These are phyloP conservation scores for Dynastes maya DNA, from an alignment of 2,888 invertebrate species.

Conservation along the genomic window DNA sequence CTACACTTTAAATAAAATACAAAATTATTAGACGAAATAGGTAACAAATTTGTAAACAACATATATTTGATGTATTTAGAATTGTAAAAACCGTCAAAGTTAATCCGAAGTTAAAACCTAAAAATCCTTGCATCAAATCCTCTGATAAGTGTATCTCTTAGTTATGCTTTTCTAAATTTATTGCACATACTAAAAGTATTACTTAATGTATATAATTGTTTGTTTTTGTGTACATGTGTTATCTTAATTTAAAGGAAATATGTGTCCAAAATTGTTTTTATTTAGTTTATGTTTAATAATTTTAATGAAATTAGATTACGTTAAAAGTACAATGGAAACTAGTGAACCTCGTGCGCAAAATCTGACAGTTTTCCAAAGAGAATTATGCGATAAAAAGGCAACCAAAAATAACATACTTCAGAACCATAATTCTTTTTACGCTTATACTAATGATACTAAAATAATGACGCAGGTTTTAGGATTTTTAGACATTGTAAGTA, in stretches of 20 bases:
- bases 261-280: neutral
- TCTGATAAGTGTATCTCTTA: no score
- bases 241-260: neutral
- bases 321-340: neutral
- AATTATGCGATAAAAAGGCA: conserved; percentile 23
- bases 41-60: no score
- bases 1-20: no score
- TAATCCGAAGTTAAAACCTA: no score
- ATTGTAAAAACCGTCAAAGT: no score
- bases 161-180: no score
- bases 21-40: no score
- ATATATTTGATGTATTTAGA: neutral
- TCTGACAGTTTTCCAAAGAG: conserved; percentile 28
- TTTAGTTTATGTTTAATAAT: neutral
- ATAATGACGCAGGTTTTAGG: conserved; percentile 30
- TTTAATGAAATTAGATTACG: neutral
- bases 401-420: conserved; percentile 31
- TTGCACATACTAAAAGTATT: no score
- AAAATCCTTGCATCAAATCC: no score
- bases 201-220: no score
- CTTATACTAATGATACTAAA: conserved; percentile 20
- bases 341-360: conserved; percentile 2
- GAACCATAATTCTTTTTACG: conserved; percentile 25
- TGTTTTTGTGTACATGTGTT: neutral
- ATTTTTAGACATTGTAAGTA: conserved; percentile 38